These are phyloP conservation scores for Petrolisthes cinctipes DNA, from an alignment of 2,888 invertebrate species.

Conservation along the genomic window DNA sequence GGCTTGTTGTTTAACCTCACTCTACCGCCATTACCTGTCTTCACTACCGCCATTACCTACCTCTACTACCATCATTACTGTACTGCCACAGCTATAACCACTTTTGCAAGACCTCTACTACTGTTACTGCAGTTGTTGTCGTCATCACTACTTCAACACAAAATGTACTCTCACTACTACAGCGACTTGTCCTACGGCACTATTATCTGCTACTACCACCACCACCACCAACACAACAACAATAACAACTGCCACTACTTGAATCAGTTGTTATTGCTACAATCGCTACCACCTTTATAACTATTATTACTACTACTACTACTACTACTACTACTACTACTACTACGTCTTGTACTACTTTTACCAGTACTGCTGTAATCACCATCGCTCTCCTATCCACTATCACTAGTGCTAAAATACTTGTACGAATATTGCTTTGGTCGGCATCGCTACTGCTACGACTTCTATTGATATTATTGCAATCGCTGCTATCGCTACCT, in stretches of 20 bases:
- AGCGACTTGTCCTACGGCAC: neutral
- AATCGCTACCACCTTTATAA: neutral
- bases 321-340: neutral
- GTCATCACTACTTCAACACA: too few relatives aligned
- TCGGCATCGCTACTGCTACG: too few relatives aligned
- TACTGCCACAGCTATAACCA: too few relatives aligned
- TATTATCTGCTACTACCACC: neutral
- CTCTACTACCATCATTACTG: too few relatives aligned
- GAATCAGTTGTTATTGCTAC: too few relatives aligned
- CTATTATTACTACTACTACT: neutral
- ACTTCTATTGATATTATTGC: neutral
- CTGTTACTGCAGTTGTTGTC: too few relatives aligned
- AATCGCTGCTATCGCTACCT: neutral
- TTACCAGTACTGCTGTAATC: neutral
- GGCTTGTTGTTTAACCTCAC: too few relatives aligned
- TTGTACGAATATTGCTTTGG: too few relatives aligned
- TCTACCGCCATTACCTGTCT: too few relatives aligned
- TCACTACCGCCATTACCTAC: too few relatives aligned
- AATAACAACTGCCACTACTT: neutral
- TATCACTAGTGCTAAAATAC: too few relatives aligned
- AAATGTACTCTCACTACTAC: neutral
- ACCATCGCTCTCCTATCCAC: neutral
- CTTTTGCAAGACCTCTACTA: too few relatives aligned
- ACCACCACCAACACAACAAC: neutral
- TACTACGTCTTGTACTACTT: neutral